Conservation (phyloP, 2,797 vertebrate genomes). For the Phaenicophaeus curvirostris region DNA sequence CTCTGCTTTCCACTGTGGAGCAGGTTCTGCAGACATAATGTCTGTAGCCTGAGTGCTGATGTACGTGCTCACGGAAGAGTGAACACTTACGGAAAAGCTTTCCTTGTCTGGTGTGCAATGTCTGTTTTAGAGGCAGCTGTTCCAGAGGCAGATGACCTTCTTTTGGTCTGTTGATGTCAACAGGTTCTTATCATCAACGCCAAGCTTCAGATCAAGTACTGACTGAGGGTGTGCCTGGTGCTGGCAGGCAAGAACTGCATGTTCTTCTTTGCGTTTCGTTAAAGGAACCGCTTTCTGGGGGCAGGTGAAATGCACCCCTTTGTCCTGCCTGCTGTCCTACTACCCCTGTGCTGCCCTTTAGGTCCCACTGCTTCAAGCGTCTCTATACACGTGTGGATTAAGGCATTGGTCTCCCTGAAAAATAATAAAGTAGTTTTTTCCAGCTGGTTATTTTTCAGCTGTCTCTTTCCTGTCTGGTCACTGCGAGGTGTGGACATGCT, state of each 20-base stretch:
- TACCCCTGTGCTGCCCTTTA: neutral
- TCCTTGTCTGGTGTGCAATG: neutral
- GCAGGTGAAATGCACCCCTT: neutral
- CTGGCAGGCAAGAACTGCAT: neutral
- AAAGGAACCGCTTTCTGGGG: neutral
- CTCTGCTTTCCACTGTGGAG: neutral
- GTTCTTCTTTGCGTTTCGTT: neutral
- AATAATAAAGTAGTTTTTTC: neutral
- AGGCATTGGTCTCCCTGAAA: neutral
- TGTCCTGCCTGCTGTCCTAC: neutral
- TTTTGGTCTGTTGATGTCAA: neutral
- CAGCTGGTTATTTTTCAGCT: neutral
- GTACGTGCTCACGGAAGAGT: neutral
- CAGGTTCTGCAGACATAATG: accelerated
- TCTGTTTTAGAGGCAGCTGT: neutral
- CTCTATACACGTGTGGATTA: neutral
- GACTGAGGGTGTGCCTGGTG: neutral
- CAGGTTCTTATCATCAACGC: neutral
- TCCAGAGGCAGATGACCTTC: neutral
- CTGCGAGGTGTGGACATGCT: neutral
- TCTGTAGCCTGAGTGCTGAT: neutral
- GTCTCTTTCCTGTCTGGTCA: neutral
- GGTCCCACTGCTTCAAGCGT: neutral
- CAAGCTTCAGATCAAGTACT: neutral
- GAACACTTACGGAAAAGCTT: neutral